phyloP scores from a whole-genome alignment of 2,797 vertebrate genomes.

The Sebastes taczanowskii region DNA sequence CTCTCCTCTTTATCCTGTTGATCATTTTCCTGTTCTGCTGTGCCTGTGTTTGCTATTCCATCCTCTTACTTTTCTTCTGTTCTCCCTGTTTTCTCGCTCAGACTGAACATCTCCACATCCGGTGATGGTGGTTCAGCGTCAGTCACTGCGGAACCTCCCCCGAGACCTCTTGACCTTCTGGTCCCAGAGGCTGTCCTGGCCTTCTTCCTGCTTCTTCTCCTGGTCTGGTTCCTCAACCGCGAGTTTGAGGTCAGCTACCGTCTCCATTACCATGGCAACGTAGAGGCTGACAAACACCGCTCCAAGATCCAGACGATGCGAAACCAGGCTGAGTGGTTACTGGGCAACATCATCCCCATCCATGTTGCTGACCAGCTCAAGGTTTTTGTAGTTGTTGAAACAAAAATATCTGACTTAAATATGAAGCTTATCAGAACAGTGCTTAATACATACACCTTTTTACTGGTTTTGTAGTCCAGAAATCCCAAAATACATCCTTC shows the following conservation, averaged over 20 bases:
- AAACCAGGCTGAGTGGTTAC: constrained; percentile 96
- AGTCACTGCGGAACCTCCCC: constrained; percentile 10
- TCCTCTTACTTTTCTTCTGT: neutral
- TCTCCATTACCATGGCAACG: constrained; percentile 96
- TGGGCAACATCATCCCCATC: constrained; percentile 97
- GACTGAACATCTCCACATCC: constrained; percentile 57
- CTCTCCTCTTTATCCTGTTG: neutral
- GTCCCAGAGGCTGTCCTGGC: constrained; percentile 89
- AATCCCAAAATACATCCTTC: neutral
- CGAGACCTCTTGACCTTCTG: constrained; percentile 79
- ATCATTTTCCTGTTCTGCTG: neutral
- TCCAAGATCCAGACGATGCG: constrained; percentile 97
- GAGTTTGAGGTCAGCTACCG: constrained; percentile 99
- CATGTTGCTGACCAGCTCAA: constrained; percentile 98
- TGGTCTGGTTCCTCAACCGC: constrained; percentile 98
- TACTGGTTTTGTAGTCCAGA: neutral
- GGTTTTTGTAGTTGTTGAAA: constrained; percentile 63
- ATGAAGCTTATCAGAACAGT: neutral
- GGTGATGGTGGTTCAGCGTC: constrained; percentile 10
- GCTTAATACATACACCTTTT: neutral
- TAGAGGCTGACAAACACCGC: constrained; percentile 96
- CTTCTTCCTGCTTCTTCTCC: constrained; percentile 92
- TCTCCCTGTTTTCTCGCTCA: constrained; percentile 11
- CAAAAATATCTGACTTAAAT: neutral
- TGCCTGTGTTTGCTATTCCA: neutral